Conservation (phyloP, 2,888 invertebrate genomes). For the Acanthosepion esculentum region DNA sequence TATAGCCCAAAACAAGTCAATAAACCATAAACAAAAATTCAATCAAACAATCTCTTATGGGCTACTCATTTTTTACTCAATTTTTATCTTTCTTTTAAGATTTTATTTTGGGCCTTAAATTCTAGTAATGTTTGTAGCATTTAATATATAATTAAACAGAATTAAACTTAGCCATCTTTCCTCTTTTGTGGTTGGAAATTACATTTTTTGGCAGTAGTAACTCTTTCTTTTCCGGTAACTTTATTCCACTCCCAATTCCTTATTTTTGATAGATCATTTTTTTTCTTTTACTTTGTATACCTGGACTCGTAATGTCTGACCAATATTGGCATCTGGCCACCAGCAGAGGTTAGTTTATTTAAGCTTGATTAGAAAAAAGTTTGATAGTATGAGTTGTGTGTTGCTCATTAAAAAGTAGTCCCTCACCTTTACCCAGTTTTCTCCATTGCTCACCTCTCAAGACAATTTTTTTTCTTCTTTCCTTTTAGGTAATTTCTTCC, state of each 20-base stretch:
- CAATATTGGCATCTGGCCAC: neutral
- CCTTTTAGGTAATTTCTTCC: neutral
- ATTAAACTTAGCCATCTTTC: neutral
- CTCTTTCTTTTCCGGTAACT: neutral
- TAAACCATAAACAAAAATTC: too few species aligned
- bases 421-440: neutral
- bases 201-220: neutral
- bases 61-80: too few species aligned
- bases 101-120: too few species aligned
- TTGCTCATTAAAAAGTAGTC: neutral
- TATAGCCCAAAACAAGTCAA: too few species aligned
- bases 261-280: neutral
- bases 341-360: neutral
- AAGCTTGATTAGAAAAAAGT: neutral
- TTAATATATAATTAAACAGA: neutral
- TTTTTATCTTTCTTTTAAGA: too few species aligned
- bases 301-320: neutral
- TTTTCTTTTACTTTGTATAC: neutral
- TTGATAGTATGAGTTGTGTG: neutral
- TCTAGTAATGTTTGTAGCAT: too few species aligned
- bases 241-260: neutral
- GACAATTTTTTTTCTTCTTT: neutral
- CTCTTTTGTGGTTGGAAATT: neutral
- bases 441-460: neutral
- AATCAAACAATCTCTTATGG: too few species aligned